Percentiles rank a stretch among this genome's conserved stretches.
Evolutionary conservation across 2,797 vertebrate species (phyloP).

Genomic region (Gephyroberyx darwinii): DNA sequence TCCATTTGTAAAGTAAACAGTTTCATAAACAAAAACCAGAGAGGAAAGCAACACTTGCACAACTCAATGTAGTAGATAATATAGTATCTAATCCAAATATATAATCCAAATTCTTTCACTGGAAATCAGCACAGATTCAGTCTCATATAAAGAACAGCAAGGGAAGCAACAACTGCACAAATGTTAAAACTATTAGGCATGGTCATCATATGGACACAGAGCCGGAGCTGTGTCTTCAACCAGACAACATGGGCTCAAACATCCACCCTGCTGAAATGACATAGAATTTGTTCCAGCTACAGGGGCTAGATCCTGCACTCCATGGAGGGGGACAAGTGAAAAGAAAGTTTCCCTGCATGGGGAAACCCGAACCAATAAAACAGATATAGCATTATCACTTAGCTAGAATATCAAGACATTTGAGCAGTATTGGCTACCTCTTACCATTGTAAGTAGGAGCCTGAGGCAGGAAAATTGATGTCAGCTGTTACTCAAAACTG

Average conservation of each 20-base stretch:
- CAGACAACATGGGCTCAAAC: too few relatives aligned
- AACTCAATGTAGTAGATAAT: not conserved
- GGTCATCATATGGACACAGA: not conserved
- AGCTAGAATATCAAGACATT: not conserved
- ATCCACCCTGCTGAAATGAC: too few relatives aligned
- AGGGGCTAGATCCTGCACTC: too few relatives aligned
- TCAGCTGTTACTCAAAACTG: conserved; percentile 13
- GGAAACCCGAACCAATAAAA: too few relatives aligned
- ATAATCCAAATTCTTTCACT: too few relatives aligned
- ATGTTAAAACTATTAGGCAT: not conserved
- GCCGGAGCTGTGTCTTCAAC: not conserved
- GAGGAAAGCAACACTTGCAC: not conserved
- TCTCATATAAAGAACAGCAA: too few relatives aligned
- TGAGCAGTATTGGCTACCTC: not conserved
- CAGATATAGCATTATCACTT: not conserved
- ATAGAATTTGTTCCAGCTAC: too few relatives aligned
- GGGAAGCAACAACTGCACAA: not conserved
- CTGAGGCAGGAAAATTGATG: not conserved
- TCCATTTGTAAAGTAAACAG: not conserved
- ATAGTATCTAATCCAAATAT: not conserved
- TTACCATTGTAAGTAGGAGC: conserved; percentile 55
- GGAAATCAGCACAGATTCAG: too few relatives aligned
- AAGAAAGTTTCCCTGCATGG: too few relatives aligned
- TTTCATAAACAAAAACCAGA: not conserved
- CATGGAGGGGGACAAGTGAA: too few relatives aligned